A percentile compares a stretch with the other conserved stretches of the same genome.
Conservation (phyloP, 92 coral and sea anemone species). For the Paragorgia papillata region DNA sequence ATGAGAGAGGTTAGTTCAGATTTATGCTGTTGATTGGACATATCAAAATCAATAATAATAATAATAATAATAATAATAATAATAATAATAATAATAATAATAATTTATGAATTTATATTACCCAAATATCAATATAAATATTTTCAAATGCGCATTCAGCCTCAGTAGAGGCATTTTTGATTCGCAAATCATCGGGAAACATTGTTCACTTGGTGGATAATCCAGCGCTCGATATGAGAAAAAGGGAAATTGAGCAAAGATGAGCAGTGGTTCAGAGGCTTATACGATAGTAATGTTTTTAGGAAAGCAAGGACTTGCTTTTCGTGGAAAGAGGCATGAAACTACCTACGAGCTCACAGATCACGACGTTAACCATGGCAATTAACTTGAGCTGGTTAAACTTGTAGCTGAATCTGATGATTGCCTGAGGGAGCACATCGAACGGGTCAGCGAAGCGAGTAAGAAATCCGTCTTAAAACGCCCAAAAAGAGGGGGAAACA, state of each 20-base stretch:
- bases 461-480: conserved; percentile 8
- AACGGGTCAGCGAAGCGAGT: not conserved
- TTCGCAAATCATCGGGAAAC: conserved; percentile 25
- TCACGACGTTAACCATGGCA: not conserved
- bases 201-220: conserved; percentile 3
- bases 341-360: conserved; percentile 22
- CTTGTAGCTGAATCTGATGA: conserved; percentile 6
- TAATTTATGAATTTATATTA: too few species aligned
- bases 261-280: conserved; percentile 13
- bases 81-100: too few species aligned
- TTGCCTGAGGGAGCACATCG: conserved; percentile 10
- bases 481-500: conserved; percentile 21
- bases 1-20: too few species aligned
- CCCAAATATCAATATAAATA: too few species aligned
- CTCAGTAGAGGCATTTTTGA: too few species aligned
- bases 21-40: too few species aligned
- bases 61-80: too few species aligned
- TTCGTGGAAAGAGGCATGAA: conserved; percentile 26
- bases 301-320: too few species aligned
- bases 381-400: too few species aligned
- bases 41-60: too few species aligned
- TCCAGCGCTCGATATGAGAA: not conserved
- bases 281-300: conserved; percentile 3
- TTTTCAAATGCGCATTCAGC: too few species aligned
- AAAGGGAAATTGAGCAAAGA: too few species aligned